Evolutionary conservation across 2,888 invertebrate genomes (phyloP), one percentile per base, ranked within the genome.

Genomic region (Priocnemis perturbator): DNA sequence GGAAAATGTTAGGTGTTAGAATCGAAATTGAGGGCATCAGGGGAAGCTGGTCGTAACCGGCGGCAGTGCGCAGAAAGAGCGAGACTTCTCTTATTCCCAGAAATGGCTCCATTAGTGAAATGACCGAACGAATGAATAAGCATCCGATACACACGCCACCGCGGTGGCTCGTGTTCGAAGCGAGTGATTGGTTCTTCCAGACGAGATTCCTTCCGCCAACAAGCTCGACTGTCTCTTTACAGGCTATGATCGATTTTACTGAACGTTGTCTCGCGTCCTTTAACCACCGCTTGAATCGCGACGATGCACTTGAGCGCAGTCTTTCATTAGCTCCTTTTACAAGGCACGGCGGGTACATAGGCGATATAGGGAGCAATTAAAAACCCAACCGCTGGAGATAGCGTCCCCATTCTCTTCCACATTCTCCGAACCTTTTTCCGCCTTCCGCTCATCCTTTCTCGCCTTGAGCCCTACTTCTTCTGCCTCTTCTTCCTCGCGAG

Each of bases 101-200:
- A 55, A 55, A 59, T 59, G 19, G 19, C 19, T 15, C 45, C 59
- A 59, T 59, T 59, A 59, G 30, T 4, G 3, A 30, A 59, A 20
- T 20, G 45, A 20, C 17, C 44, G 30, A 59, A 59, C 23, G 20
- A 59, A 59, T 19, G 55, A 55, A 55, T 55, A 55, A 55, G 2
- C 55, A 23, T 20, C 9, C 55, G 53, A 53, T 53, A 19, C 53
- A 17, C 53, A 53, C 19, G 14, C 23, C 4, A 3, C 21, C 21
- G 11, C 20, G 53, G n/a, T 17, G 21, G 23, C 19, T 19, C 50
- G n/a, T 50, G 50, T 50, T 50, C n/a, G n/a, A 50, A 17, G 50
- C 4, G 17, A 19, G 17, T 50, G 50, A 50, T 50, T 50, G 50
- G 50, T 19, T 50, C 50, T 19, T 50, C 55, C 55, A 5, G 26